phyloP scores from a whole-genome alignment of 1,140 invertebrate genomes.

The Drosophila parabipectinata region DNA sequence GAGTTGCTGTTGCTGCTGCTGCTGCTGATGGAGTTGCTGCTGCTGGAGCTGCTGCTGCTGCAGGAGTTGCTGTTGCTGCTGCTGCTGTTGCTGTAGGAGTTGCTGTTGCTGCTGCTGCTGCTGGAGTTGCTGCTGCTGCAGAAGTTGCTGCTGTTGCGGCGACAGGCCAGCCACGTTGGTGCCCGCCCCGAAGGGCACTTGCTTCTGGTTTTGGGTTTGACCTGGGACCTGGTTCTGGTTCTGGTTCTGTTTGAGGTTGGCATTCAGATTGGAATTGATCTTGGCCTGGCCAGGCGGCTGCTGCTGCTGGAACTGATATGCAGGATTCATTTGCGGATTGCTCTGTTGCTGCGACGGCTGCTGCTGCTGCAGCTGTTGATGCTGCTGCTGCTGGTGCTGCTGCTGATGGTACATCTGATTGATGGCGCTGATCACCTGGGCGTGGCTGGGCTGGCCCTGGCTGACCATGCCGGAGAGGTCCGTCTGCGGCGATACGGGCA shows the following conservation, averaged over 20 bases:
- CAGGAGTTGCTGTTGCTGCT: slow-evolving; percentile 36
- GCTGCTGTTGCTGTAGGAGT: slow-evolving; percentile 43
- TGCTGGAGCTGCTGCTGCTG: slow-evolving; percentile 45
- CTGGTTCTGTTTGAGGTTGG: slow-evolving; percentile 30
- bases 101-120: slow-evolving; percentile 56
- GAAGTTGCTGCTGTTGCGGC: slow-evolving; percentile 32
- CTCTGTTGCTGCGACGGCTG: slow-evolving; percentile 58
- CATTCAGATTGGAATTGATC: slow-evolving; percentile 41
- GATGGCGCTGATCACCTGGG: slow-evolving; percentile 70
- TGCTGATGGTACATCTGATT: slow-evolving; percentile 77
- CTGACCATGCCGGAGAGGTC: slow-evolving; percentile 72
- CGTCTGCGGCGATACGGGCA: slow-evolving; percentile 79
- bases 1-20: slow-evolving; percentile 39
- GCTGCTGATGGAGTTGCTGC: slow-evolving; percentile 27
- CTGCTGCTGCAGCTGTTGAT: slow-evolving; percentile 70
- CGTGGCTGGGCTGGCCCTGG: slow-evolving; percentile 69
- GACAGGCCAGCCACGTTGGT: slow-evolving; percentile 39
- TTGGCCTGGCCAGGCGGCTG: slow-evolving; percentile 64
- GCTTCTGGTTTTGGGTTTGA: slow-evolving; percentile 6
- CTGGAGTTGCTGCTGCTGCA: slow-evolving; percentile 39
- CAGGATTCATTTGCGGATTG: slow-evolving; percentile 76
- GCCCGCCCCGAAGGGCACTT: slow-evolving; percentile 47
- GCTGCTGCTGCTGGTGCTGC: slow-evolving; percentile 71
- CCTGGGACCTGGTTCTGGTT: slow-evolving; percentile 6
- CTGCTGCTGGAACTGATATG: slow-evolving; percentile 78